Conservation (phyloP, 1,140 invertebrate genomes). For the Lepidurus couesii region DNA sequence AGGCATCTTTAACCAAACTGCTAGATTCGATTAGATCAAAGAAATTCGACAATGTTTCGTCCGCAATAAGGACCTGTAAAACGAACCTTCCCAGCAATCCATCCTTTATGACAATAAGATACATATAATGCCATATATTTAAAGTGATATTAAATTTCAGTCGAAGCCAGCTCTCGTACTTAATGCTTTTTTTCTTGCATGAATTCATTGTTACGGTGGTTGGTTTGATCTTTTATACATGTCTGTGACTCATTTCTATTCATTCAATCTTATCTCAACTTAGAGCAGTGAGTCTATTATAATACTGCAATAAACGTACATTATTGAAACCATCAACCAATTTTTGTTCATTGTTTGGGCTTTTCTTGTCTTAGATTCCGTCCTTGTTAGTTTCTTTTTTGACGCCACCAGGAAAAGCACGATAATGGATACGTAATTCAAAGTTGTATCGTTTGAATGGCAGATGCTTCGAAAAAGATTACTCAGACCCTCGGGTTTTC, state of each 20-base stretch:
- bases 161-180: background rate
- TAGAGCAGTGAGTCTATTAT: background rate
- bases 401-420: background rate
- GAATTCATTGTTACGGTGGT: background rate
- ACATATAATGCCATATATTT: slow-evolving; percentile 6
- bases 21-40: background rate
- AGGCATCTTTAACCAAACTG: background rate
- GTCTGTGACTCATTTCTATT: background rate
- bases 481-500: background rate
- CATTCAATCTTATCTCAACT: background rate
- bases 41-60: background rate
- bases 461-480: background rate
- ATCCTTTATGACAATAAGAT: background rate
- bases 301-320: background rate
- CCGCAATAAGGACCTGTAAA: background rate
- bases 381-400: background rate
- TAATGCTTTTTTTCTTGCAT: background rate
- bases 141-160: background rate
- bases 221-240: background rate
- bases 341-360: background rate
- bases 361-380: background rate
- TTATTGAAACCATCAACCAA: background rate
- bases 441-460: background rate
- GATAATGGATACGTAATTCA: background rate
- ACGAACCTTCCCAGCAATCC: slow-evolving; percentile 11